Evolutionary conservation across 2,888 invertebrate species (phyloP).

Genomic region (Drosophila engyochracea): DNA sequence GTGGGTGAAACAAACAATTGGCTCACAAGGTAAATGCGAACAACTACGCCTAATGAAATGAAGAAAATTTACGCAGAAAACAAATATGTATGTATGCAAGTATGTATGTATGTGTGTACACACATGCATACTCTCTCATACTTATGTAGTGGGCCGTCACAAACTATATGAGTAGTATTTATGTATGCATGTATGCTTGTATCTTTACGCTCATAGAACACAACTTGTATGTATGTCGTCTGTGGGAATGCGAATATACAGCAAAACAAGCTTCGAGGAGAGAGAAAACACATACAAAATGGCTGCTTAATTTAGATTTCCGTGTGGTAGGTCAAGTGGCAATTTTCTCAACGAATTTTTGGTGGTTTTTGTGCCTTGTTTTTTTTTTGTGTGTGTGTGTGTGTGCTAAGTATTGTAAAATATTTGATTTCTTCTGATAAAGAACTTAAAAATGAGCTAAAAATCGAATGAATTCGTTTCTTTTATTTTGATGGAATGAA

Average conservation of each 20-base stretch:
- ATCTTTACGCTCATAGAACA: background rate
- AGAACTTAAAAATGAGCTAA: background rate
- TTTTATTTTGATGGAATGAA: background rate
- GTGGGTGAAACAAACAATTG: background rate
- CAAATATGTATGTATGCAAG: background rate
- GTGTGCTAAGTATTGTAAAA: background rate
- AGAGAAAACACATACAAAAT: slow-evolving; percentile 46
- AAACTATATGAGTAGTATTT: no score
- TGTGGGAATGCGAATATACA: background rate
- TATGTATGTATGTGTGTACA: background rate
- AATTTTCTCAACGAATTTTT: slow-evolving; percentile 63
- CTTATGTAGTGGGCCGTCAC: no score
- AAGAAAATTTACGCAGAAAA: background rate
- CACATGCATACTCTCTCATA: background rate
- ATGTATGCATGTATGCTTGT: background rate
- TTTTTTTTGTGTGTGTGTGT: background rate
- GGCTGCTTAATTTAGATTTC: slow-evolving; percentile 73
- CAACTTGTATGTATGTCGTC: background rate
- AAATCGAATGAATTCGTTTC: background rate
- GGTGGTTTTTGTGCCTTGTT: background rate
- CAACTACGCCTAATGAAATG: slow-evolving; percentile 1
- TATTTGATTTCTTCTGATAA: background rate
- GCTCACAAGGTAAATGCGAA: background rate
- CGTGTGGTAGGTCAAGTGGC: slow-evolving; percentile 79
- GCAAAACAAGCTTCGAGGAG: slow-evolving; percentile 25